Conservation (phyloP, 1,140 invertebrate species). For the Aplysia californica region DNA sequence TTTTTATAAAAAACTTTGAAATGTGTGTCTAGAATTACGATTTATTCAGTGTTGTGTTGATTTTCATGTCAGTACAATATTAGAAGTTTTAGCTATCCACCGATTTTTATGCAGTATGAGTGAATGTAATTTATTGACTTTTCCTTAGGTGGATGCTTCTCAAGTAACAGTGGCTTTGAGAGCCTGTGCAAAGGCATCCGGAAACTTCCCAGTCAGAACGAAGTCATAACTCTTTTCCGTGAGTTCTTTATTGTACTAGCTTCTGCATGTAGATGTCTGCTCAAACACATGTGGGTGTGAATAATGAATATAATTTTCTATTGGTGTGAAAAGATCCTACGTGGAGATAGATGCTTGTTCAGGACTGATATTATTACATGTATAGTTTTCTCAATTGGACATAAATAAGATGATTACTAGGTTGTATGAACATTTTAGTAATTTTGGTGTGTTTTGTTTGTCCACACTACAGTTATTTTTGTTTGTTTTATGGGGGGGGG, state of each 20-base stretch:
- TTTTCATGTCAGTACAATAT: not conserved
- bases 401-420: no score
- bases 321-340: not conserved
- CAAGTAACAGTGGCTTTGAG: constrained; percentile 36
- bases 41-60: not conserved
- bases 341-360: not conserved
- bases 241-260: constrained; percentile 30
- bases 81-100: no score
- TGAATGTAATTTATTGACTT: not conserved
- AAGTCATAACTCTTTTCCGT: constrained; percentile 53
- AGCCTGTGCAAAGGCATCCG: constrained; percentile 39
- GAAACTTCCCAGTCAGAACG: constrained; percentile 43
- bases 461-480: no score
- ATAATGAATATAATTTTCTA: not conserved
- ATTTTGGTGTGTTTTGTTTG: no score
- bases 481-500: no score
- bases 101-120: not conserved
- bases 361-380: not conserved
- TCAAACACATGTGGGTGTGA: not conserved
- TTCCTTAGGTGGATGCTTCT: constrained; percentile 51
- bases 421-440: no score
- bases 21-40: not conserved
- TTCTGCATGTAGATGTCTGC: not conserved
- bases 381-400: no score
- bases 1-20: not conserved